These are phyloP conservation scores for Capromys pilorides DNA, from an alignment of 2,797 vertebrate species.

Conservation along the genomic window DNA sequence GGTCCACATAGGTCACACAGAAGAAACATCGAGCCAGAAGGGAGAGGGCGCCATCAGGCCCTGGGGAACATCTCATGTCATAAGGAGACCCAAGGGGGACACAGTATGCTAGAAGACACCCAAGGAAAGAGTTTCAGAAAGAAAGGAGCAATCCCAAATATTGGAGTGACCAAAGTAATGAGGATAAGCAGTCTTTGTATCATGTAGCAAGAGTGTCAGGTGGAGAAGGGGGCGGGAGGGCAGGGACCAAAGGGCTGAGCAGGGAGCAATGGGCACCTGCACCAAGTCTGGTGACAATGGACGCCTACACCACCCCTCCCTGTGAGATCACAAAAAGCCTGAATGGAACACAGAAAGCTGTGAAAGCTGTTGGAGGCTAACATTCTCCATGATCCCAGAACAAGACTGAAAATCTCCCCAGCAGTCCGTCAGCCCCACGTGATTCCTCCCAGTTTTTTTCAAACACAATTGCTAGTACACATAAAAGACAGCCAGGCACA, in stretches of 20 bases:
- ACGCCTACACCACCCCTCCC: not conserved
- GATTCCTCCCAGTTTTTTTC: not conserved
- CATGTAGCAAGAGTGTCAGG: no score
- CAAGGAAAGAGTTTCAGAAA: not conserved
- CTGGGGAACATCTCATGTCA: not conserved
- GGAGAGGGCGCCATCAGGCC: not conserved
- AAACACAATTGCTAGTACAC: not conserved
- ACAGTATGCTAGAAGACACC: not conserved
- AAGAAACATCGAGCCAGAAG: not conserved
- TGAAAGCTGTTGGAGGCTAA: not conserved
- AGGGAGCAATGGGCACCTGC: not conserved
- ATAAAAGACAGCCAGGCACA: not conserved
- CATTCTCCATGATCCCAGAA: not conserved
- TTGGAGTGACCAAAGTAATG: fast-evolving
- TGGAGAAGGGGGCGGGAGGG: fast-evolving
- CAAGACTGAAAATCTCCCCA: not conserved
- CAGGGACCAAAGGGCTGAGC: not conserved
- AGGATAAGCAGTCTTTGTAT: no score
- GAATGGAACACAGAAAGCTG: not conserved
- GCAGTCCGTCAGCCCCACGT: not conserved
- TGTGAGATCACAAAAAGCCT: not conserved
- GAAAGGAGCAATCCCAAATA: not conserved
- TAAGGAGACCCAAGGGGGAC: not conserved
- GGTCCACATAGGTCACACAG: not conserved
- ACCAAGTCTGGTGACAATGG: not conserved